A percentile compares a stretch with the other conserved stretches of the same genome.
Conservation (phyloP, 2,797 vertebrate genomes). For the Toxotes lorentzi region DNA sequence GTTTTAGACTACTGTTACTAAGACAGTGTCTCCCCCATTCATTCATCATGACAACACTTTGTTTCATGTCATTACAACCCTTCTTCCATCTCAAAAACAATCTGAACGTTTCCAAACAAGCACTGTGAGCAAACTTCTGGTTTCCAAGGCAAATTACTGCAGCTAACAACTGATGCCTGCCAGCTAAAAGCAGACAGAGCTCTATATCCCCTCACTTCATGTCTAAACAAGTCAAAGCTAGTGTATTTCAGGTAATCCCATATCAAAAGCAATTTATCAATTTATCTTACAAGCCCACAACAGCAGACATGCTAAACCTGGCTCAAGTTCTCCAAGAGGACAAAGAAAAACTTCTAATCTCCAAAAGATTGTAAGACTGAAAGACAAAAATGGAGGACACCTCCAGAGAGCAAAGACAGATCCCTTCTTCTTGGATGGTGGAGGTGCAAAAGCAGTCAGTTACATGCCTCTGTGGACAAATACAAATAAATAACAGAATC, state of each 20-base stretch:
- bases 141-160: slow-evolving; percentile 47
- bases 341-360: not conserved
- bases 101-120: slow-evolving; percentile 34
- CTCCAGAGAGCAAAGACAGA: not conserved
- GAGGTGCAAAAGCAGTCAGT: not conserved
- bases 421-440: not conserved
- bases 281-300: slow-evolving; percentile 1
- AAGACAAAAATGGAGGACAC: not conserved
- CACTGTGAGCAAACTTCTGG: slow-evolving; percentile 26
- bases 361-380: not conserved
- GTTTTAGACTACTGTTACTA: slow-evolving; percentile 27
- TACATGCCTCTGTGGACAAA: not conserved
- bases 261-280: slow-evolving; percentile 11
- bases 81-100: slow-evolving; percentile 33
- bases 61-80: slow-evolving; percentile 34
- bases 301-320: not conserved
- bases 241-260: slow-evolving; percentile 4
- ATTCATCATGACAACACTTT: slow-evolving; percentile 33
- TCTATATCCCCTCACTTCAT: not conserved
- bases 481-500: not conserved
- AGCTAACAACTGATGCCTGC: slow-evolving; percentile 38
- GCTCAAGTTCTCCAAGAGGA: not conserved
- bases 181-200: slow-evolving; percentile 7
- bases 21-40: slow-evolving; percentile 27
- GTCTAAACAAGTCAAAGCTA: slow-evolving; percentile 3